Conservation (phyloP, 2,888 invertebrate species). For the Hypena proboscidalis region DNA sequence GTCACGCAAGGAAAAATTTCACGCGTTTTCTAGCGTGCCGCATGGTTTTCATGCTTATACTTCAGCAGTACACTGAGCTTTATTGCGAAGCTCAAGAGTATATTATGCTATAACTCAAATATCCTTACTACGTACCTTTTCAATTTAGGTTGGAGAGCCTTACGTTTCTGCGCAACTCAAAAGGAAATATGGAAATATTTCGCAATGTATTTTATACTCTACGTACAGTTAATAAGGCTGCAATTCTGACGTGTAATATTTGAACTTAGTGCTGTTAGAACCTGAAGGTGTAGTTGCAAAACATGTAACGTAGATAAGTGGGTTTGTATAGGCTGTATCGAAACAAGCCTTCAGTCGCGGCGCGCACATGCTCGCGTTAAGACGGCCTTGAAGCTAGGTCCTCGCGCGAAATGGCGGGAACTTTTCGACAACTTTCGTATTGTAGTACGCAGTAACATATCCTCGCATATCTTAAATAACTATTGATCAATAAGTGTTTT, state of each 20-base stretch:
- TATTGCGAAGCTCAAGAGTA: conserved; percentile 30
- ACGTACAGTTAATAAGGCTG: not conserved
- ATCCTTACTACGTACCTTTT: conserved; percentile 45
- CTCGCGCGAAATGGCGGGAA: conserved; percentile 68
- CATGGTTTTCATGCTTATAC: conserved; percentile 59
- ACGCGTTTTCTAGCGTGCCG: conserved; percentile 65
- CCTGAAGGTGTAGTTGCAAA: conserved; percentile 51
- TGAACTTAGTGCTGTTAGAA: conserved; percentile 39
- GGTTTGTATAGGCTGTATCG: conserved; percentile 70
- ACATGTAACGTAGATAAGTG: conserved; percentile 78
- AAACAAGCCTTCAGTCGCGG: conserved; percentile 75
- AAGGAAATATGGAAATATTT: conserved; percentile 12
- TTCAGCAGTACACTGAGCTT: conserved; percentile 41
- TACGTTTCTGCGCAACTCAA: conserved; percentile 11
- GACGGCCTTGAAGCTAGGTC: conserved; percentile 53
- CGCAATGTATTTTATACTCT: conserved; percentile 6
- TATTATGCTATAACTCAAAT: conserved; percentile 29
- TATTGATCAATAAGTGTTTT: conserved; percentile 21
- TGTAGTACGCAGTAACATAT: conserved; percentile 47
- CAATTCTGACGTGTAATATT: not conserved
- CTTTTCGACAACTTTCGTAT: conserved; percentile 73
- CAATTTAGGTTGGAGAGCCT: conserved; percentile 23
- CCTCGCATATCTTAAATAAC: conserved; percentile 18
- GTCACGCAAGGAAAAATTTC: conserved; percentile 76
- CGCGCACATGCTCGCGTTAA: conserved; percentile 74